phyloP scores from a whole-genome alignment of 1,140 invertebrate species.

The Panagrolaimus sp. region DNA sequence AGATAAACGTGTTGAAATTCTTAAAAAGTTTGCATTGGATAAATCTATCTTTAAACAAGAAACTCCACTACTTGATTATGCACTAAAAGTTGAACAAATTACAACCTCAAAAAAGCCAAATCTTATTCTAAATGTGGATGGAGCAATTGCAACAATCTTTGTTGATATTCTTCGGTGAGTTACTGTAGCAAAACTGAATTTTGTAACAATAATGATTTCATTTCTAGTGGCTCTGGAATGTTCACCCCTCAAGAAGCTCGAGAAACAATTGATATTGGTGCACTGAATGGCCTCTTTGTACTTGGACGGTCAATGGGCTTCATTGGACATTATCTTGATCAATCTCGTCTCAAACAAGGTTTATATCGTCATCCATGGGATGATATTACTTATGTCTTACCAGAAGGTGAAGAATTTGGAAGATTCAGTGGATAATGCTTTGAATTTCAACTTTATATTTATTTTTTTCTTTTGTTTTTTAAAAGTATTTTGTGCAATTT shows the following conservation, averaged over 20 bases:
- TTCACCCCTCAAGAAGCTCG: constrained; percentile 94
- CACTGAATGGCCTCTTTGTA: constrained; percentile 96
- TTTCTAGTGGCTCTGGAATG: constrained; percentile 71
- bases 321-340: constrained; percentile 95
- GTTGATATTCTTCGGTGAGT: constrained; percentile 87
- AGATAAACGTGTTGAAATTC: constrained; percentile 87
- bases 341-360: constrained; percentile 95
- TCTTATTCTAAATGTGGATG: constrained; percentile 96
- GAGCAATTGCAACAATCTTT: constrained; percentile 91
- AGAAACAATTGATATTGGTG: constrained; percentile 94
- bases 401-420: constrained; percentile 62
- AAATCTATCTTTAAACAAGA: constrained; percentile 66
- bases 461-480: too few relatives aligned
- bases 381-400: constrained; percentile 95
- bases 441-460: too few relatives aligned
- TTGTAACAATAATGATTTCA: background rate
- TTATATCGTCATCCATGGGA: constrained; percentile 99
- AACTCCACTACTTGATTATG: constrained; percentile 86
- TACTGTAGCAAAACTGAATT: too few relatives aligned
- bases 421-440: background rate
- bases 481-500: too few relatives aligned
- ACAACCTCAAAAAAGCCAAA: constrained; percentile 99
- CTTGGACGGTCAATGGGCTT: constrained; percentile 95
- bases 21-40: constrained; percentile 80
- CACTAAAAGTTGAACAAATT: constrained; percentile 94